phyloP scores from a whole-genome alignment of 2,888 invertebrate genomes.

The Pteria penguin region DNA sequence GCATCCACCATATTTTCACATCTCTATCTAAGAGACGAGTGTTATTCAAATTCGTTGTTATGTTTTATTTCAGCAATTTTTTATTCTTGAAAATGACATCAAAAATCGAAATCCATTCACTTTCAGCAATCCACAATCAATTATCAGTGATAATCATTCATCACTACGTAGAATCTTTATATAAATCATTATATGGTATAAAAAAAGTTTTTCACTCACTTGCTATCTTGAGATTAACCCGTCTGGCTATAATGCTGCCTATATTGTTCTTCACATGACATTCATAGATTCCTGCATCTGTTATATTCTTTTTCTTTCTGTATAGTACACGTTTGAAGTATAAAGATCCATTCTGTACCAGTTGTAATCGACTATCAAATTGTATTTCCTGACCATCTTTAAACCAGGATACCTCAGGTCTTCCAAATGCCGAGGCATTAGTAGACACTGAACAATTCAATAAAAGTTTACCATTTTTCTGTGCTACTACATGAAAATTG shows the following conservation, averaged over 20 bases:
- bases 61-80: too few species aligned
- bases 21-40: too few species aligned
- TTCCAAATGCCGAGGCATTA: conserved; percentile 41
- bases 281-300: conserved; percentile 61
- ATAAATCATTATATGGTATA: not conserved
- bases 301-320: conserved; percentile 51
- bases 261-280: conserved; percentile 56
- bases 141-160: too few species aligned
- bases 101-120: not conserved
- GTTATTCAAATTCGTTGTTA: too few species aligned
- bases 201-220: conserved; percentile 40
- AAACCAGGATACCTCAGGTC: conserved; percentile 48
- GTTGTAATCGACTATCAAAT: conserved; percentile 49
- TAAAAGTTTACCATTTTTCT: conserved; percentile 56
- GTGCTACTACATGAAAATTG: conserved; percentile 58
- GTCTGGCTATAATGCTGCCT: conserved; percentile 59
- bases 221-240: conserved; percentile 51
- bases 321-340: conserved; percentile 56
- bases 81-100: too few species aligned
- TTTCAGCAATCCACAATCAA: not conserved
- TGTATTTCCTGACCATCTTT: conserved; percentile 52
- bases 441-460: conserved; percentile 60
- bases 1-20: too few species aligned
- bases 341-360: conserved; percentile 59
- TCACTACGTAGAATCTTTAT: not conserved